These are phyloP conservation scores for Muricea muricata DNA, from an alignment of 92 coral and sea anemone genomes.

Conservation along the genomic window DNA sequence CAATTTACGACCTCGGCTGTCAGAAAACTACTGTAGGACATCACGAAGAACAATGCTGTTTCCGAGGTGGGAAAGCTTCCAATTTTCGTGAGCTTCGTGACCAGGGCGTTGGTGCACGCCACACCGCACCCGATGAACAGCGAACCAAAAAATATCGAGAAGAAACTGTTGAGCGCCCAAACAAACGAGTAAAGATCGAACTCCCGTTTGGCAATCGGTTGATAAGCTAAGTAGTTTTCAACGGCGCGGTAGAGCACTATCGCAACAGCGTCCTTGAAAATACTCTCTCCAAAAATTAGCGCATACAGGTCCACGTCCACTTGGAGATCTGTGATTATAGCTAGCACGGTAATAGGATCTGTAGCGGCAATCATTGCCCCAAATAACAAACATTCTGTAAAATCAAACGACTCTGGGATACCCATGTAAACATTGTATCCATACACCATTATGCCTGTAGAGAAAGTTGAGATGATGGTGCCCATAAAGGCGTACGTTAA, in stretches of 20 bases:
- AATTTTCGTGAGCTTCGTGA: slow-evolving; percentile 92
- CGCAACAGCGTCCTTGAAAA: slow-evolving; percentile 95
- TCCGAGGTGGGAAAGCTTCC: slow-evolving; percentile 95
- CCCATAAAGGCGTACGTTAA: slow-evolving; percentile 96
- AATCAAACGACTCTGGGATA: slow-evolving; percentile 84
- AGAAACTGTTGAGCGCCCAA: slow-evolving; percentile 83
- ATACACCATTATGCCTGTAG: slow-evolving; percentile 83
- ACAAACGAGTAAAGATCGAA: slow-evolving; percentile 85
- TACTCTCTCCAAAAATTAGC: slow-evolving; percentile 94
- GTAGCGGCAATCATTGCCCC: slow-evolving; percentile 98
- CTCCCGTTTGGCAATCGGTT: slow-evolving; percentile 90
- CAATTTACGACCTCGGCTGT: slow-evolving; percentile 96
- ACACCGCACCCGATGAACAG: slow-evolving; percentile 88
- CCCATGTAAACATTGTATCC: slow-evolving; percentile 91
- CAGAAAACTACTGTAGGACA: slow-evolving; percentile 94
- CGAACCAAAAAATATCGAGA: slow-evolving; percentile 89
- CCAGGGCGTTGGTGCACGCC: slow-evolving; percentile 94
- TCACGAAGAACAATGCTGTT: slow-evolving; percentile 87
- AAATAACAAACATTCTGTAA: slow-evolving; percentile 90
- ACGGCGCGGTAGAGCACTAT: slow-evolving; percentile 92
- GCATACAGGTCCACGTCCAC: slow-evolving; percentile 98
- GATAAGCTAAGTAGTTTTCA: slow-evolving; percentile 94
- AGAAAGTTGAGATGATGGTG: slow-evolving; percentile 87
- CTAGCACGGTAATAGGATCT: slow-evolving; percentile 92
- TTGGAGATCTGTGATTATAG: slow-evolving; percentile 92